Percentiles rank a stretch among this genome's conserved stretches.
These are phyloP conservation scores for Addax nasomaculatus DNA, from an alignment of 2,113 vertebrate species.

Conservation along the genomic window DNA sequence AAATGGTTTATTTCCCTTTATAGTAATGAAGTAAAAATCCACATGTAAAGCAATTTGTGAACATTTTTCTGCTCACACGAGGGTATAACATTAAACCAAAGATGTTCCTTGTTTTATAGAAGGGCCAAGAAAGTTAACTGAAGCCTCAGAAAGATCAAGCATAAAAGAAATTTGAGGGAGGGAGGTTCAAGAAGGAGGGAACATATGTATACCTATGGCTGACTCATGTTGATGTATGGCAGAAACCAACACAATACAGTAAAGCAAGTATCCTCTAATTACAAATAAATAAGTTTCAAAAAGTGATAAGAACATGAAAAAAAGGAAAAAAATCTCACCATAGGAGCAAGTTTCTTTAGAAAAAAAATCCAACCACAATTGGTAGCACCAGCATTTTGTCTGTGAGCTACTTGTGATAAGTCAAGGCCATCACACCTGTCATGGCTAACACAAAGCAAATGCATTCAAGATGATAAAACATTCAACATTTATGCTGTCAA, in stretches of 20 bases:
- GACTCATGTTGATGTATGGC: not conserved
- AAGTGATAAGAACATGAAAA: not conserved
- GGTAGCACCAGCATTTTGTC: not conserved
- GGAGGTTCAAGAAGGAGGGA: not conserved
- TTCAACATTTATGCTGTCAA: not conserved
- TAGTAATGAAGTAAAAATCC: not conserved
- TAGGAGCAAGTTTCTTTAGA: not conserved
- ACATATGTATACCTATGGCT: not conserved
- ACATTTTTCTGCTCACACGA: not conserved
- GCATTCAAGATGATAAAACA: not conserved
- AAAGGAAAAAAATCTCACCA: not conserved
- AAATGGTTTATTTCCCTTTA: not conserved
- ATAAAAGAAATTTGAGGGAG: not conserved
- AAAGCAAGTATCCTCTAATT: not conserved
- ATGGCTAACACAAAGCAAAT: not conserved
- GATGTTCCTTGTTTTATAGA: not conserved
- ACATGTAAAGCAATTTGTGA: not conserved
- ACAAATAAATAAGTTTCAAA: not conserved
- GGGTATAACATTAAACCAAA: not conserved
- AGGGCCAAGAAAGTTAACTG: not conserved
- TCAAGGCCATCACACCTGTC: not conserved
- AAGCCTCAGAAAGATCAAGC: not conserved
- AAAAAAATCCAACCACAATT: not conserved
- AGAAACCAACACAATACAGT: not conserved
- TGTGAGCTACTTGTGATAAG: not conserved